These are phyloP conservation scores for Planiliza haematocheilus DNA, from an alignment of 2,113 vertebrate genomes.

Conservation along the genomic window DNA sequence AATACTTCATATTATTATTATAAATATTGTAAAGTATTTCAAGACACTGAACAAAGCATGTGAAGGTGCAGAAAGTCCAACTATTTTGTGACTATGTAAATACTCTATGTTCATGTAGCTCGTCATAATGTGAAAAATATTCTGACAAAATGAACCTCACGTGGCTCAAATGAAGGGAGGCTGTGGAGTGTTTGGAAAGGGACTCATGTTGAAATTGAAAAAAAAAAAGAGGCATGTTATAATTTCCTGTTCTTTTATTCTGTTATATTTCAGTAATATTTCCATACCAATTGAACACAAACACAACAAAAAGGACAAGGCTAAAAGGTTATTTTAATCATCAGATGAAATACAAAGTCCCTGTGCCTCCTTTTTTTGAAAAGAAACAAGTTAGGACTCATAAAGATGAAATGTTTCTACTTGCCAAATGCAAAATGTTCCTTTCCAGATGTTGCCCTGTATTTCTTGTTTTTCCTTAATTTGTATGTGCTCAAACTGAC, in stretches of 20 bases:
- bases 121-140: constrained; percentile 36
- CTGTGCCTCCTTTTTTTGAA: neutral
- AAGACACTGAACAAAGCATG: constrained; percentile 40
- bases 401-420: neutral
- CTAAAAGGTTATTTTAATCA: constrained; percentile 6
- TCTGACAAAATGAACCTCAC: constrained; percentile 62
- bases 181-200: constrained; percentile 22
- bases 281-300: neutral
- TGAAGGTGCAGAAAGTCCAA: constrained; percentile 32
- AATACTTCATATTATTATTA: too few species aligned
- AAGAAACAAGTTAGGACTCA: neutral
- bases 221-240: neutral
- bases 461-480: constrained; percentile 1
- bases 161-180: constrained; percentile 53
- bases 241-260: neutral
- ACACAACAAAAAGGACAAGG: neutral
- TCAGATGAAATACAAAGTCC: neutral
- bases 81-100: constrained; percentile 36
- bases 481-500: constrained; percentile 16
- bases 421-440: too few species aligned
- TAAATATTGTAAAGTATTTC: constrained; percentile 5
- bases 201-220: neutral
- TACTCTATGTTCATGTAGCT: constrained; percentile 15
- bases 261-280: neutral
- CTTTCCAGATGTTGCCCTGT: neutral